Conservation (phyloP, 1,140 invertebrate species). For the Drosophila rhopaloa region DNA sequence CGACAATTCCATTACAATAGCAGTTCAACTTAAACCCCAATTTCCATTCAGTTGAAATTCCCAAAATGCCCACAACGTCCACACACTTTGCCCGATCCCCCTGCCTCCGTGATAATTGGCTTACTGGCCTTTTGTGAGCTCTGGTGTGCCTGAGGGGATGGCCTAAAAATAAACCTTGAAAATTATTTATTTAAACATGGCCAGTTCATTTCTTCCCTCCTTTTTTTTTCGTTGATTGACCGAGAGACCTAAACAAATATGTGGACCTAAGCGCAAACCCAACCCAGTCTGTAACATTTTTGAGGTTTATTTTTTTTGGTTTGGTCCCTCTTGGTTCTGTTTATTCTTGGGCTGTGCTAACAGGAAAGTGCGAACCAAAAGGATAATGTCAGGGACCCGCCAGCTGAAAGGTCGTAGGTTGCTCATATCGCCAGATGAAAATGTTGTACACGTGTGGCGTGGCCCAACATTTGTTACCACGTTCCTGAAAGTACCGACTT, state of each 20-base stretch:
- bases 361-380: conserved; percentile 51
- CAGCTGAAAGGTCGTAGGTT: conserved; percentile 51
- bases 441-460: conserved; percentile 1
- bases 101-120: conserved; percentile 20
- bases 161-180: conserved; percentile 23
- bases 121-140: conserved; percentile 29
- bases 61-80: conserved; percentile 15
- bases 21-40: not conserved
- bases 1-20: not conserved
- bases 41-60: conserved; percentile 13
- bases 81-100: not conserved
- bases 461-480: not conserved
- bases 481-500: conserved; percentile 20
- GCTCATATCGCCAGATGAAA: conserved; percentile 8
- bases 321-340: conserved; percentile 16
- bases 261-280: not conserved
- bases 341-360: conserved; percentile 34
- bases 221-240: conserved; percentile 16
- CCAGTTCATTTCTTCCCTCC: conserved; percentile 26
- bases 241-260: conserved; percentile 59
- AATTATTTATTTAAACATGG: conserved; percentile 52
- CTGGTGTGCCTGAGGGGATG: conserved; percentile 1
- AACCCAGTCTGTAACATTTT: conserved; percentile 24
- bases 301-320: conserved; percentile 11
- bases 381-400: conserved; percentile 60